Conservation (phyloP, 2,888 invertebrate genomes). For the Gastrophysa polygoni region DNA sequence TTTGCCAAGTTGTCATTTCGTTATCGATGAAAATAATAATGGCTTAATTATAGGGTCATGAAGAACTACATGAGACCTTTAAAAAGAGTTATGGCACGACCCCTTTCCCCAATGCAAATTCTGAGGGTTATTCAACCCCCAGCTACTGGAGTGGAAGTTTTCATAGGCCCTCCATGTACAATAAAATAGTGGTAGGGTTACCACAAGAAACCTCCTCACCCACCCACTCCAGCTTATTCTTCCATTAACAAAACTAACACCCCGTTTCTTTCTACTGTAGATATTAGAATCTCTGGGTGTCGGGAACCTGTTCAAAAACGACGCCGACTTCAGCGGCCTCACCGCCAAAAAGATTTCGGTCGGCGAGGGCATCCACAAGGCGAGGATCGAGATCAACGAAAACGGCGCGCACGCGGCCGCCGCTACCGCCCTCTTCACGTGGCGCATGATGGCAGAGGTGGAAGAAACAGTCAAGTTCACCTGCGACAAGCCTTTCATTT, state of each 20-base stretch:
- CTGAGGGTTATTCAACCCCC: too few relatives aligned
- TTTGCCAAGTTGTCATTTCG: too few relatives aligned
- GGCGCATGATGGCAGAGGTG: slow-evolving; percentile 66
- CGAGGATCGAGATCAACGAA: slow-evolving; percentile 83
- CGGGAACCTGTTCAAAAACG: slow-evolving; percentile 61
- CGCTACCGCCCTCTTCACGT: slow-evolving; percentile 82
- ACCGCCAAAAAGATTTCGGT: slow-evolving; percentile 59
- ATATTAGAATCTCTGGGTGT: slow-evolving; percentile 63
- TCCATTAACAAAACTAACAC: slow-evolving; percentile 33
- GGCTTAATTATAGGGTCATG: too few relatives aligned
- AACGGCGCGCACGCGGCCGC: slow-evolving; percentile 87
- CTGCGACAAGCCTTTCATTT: slow-evolving; percentile 85
- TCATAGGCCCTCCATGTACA: too few relatives aligned
- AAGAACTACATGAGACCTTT: too few relatives aligned
- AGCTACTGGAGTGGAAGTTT: too few relatives aligned
- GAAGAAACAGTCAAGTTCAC: slow-evolving; percentile 73
- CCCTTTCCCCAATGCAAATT: too few relatives aligned
- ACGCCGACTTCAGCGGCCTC: slow-evolving; percentile 64
- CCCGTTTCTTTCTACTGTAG: slow-evolving; percentile 43
- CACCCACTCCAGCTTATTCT: neutral
- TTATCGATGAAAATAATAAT: too few relatives aligned
- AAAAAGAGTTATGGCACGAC: too few relatives aligned
- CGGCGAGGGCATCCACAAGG: slow-evolving; percentile 74
- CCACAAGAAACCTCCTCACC: too few relatives aligned
- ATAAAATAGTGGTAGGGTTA: too few relatives aligned